Evolutionary conservation across 2,888 invertebrate species (phyloP).

Genomic region (Rhagium mordax): DNA sequence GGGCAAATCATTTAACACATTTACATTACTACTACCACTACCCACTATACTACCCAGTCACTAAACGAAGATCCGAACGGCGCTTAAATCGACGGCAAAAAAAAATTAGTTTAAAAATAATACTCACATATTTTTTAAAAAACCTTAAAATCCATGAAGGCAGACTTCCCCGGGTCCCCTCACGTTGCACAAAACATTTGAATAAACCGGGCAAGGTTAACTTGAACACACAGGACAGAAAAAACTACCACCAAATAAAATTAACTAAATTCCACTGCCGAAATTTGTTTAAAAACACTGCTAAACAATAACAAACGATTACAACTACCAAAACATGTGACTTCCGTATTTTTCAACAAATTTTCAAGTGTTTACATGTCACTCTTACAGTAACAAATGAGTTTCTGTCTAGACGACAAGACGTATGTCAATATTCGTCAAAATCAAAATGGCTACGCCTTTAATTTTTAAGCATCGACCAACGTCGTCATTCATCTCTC

Average conservation of each 20-base stretch:
- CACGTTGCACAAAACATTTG: conserved; percentile 52
- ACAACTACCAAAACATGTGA: conserved; percentile 63
- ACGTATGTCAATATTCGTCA: conserved; percentile 83
- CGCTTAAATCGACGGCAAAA: neutral
- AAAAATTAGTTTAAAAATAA: conserved; percentile 25
- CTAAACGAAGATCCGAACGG: neutral
- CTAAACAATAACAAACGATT: conserved; percentile 47
- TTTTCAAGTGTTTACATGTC: conserved; percentile 70
- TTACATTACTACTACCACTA: too few relatives aligned
- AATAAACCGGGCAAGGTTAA: conserved; percentile 60
- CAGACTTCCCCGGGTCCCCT: conserved; percentile 46
- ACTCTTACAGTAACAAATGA: conserved; percentile 71
- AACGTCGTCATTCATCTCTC: conserved; percentile 48
- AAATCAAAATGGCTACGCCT: conserved; percentile 82
- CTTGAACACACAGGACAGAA: conserved; percentile 50
- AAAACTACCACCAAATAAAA: conserved; percentile 51
- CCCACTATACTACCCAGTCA: conserved; percentile 1
- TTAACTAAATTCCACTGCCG: conserved; percentile 21
- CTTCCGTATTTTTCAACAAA: conserved; percentile 59
- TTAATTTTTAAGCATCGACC: conserved; percentile 63
- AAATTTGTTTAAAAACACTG: conserved; percentile 38
- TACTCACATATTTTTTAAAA: conserved; percentile 62
- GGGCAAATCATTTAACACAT: conserved; percentile 66
- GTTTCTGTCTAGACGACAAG: conserved; percentile 71
- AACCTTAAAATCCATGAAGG: conserved; percentile 56